These are phyloP conservation scores for Nesidiocoris tenuis DNA, from an alignment of 2,888 invertebrate species.

Conservation along the genomic window DNA sequence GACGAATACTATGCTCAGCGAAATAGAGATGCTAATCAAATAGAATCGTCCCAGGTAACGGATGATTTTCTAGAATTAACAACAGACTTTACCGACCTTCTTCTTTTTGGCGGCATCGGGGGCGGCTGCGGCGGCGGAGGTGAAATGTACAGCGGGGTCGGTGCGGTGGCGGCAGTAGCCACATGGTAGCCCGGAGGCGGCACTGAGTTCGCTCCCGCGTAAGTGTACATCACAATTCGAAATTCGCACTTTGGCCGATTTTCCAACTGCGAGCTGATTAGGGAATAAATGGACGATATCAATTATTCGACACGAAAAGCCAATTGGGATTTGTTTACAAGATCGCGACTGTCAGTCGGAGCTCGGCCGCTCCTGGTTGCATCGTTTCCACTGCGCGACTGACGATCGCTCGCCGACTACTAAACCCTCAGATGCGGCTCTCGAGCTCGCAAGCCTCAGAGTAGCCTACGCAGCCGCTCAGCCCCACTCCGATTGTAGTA, in stretches of 20 bases:
- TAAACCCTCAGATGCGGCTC: not conserved
- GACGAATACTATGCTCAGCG: no score
- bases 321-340: no score
- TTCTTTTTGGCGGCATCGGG: constrained; percentile 14
- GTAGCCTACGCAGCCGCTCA: not conserved
- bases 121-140: constrained; percentile 34
- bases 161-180: constrained; percentile 5
- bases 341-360: not conserved
- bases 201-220: constrained; percentile 30
- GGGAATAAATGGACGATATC: no score
- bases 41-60: no score
- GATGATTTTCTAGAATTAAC: no score
- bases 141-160: constrained; percentile 12
- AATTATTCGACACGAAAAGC: no score
- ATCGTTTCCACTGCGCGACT: not conserved
- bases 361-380: not conserved
- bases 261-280: no score
- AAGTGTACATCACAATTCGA: constrained; percentile 28
- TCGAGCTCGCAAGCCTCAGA: not conserved
- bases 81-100: constrained; percentile 13
- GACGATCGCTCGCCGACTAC: not conserved
- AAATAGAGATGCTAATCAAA: no score
- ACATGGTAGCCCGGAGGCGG: constrained; percentile 29
- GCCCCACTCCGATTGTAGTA: not conserved
- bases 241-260: not conserved